A percentile compares a stretch with the other conserved stretches of the same genome.
Evolutionary conservation across 2,113 vertebrate genomes (phyloP).

Genomic region (Oreotrochilus melanogaster): DNA sequence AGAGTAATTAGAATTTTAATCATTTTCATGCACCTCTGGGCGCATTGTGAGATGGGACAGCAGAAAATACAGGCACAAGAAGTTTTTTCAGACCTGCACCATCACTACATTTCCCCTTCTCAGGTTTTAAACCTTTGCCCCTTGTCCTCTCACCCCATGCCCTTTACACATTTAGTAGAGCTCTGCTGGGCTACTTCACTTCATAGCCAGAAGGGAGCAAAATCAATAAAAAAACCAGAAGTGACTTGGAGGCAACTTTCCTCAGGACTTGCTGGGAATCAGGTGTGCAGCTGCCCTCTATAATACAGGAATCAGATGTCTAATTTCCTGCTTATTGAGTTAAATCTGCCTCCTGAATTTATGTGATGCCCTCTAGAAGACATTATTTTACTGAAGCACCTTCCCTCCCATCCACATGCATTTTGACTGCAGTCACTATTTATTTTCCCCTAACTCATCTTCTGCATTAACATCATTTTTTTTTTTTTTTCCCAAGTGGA

Average conservation of each 20-base stretch:
- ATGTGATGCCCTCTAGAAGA: not conserved
- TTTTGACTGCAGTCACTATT: not conserved
- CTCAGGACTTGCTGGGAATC: not conserved
- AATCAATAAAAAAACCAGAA: not conserved
- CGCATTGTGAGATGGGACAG: not conserved
- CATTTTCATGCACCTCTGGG: not conserved
- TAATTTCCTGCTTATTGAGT: constrained; percentile 43
- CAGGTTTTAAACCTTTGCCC: too few species aligned
- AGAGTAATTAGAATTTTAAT: constrained; percentile 58
- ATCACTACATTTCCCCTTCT: not conserved
- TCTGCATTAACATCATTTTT: not conserved
- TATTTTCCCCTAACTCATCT: constrained; percentile 18
- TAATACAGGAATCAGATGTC: not conserved
- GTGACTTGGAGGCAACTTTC: not conserved
- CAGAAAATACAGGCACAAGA: not conserved
- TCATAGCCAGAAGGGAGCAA: not conserved
- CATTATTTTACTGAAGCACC: not conserved
- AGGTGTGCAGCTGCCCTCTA: not conserved
- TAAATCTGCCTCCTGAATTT: constrained; percentile 32
- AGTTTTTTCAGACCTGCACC: not conserved
- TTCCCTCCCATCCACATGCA: not conserved
- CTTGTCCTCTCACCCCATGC: too few species aligned
- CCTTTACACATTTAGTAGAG: not conserved
- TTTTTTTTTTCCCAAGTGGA: not conserved
- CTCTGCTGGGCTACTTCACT: not conserved